Evolutionary conservation across 2,113 vertebrate species (phyloP).

Genomic region (Notarius quadriscutis): DNA sequence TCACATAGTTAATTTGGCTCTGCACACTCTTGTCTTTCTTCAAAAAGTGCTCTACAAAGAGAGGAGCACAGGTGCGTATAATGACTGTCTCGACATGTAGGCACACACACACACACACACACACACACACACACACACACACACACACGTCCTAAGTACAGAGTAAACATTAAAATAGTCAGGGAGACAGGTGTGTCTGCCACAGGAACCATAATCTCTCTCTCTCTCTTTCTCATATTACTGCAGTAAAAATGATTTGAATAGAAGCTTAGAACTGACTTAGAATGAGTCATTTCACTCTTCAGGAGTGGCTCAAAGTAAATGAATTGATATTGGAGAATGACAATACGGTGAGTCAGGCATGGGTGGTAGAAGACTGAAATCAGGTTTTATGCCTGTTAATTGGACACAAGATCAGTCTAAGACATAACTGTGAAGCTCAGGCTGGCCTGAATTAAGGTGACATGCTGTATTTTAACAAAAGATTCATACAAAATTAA

Average conservation of each 20-base stretch:
- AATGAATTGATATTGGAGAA: conserved; percentile 12
- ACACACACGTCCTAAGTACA: not conserved
- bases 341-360: not conserved
- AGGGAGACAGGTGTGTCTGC: conserved; percentile 20
- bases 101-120: not conserved
- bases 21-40: conserved; percentile 3
- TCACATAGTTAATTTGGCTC: not conserved
- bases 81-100: conserved; percentile 7
- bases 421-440: not conserved
- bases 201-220: not conserved
- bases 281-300: not conserved
- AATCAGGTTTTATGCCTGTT: not conserved
- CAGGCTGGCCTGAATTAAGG: not conserved
- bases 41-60: conserved; percentile 8
- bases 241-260: not conserved
- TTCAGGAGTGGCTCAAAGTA: not conserved
- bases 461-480: not conserved
- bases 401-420: not conserved
- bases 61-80: conserved; percentile 26
- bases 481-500: not conserved
- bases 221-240: not conserved
- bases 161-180: conserved; percentile 33
- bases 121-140: not conserved
- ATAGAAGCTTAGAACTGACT: not conserved
- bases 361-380: not conserved